These are phyloP conservation scores for Diaphora mendica DNA, from an alignment of 2,888 invertebrate genomes.

Conservation along the genomic window DNA sequence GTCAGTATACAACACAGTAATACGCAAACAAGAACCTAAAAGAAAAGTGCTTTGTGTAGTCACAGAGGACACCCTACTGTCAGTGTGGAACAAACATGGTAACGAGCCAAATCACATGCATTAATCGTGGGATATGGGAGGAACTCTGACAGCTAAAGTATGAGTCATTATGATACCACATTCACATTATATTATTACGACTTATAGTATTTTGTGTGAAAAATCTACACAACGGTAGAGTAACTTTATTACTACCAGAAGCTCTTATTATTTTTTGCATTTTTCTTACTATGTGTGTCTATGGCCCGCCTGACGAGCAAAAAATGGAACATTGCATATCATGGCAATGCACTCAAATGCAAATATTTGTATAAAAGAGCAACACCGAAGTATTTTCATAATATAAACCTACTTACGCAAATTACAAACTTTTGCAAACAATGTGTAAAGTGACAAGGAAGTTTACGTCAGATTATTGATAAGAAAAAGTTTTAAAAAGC, in stretches of 20 bases:
- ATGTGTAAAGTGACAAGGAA: not conserved
- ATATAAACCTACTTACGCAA: not conserved
- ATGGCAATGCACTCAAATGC: not conserved
- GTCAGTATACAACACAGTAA: not conserved
- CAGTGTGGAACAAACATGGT: conserved; percentile 28
- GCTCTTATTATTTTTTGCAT: not conserved
- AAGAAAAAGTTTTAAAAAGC: too few species aligned
- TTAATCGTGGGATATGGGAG: conserved; percentile 29
- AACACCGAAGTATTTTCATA: not conserved
- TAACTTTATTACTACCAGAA: not conserved
- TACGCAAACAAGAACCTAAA: not conserved
- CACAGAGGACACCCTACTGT: conserved; percentile 19
- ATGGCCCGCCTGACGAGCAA: not conserved
- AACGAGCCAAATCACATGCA: conserved; percentile 35
- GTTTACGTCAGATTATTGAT: not conserved
- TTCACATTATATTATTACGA: not conserved
- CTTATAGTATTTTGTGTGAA: not conserved
- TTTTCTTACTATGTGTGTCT: not conserved
- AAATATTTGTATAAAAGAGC: not conserved
- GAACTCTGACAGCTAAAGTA: conserved; percentile 8
- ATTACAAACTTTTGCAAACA: not conserved
- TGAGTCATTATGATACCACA: not conserved
- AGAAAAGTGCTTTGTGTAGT: not conserved
- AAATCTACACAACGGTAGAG: not conserved
- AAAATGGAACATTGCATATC: not conserved